Evolutionary conservation across 2,888 invertebrate genomes (phyloP), one percentile per base, ranked within the genome.

Genomic region (Steinernema hermaphroditum): DNA sequence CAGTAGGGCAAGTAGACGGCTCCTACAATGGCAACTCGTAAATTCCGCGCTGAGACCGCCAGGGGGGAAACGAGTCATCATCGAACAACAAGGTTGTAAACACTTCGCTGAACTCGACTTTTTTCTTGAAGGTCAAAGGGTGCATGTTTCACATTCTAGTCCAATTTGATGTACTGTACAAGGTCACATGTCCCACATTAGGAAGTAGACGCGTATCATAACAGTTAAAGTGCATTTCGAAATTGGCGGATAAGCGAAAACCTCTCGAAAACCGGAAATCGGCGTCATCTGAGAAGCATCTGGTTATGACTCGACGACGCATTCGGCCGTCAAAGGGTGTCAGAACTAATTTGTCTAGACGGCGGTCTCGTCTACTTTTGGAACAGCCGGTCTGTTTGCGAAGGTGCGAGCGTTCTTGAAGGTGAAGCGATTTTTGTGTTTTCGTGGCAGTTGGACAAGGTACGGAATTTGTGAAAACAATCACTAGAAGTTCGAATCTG

Each of bases 1-100:
- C 85, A 85, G 68, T 78, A 80, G 22, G 85, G 85, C 54, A 79
- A 76, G 68, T 77, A 78, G 27, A 84, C 54, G 37, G 83, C 78
- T 22, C 79, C 84, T 84, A 74, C 72, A 82, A 77, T 14, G 0
- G 49, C 68, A 22, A 69, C 49, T 46, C 41, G 32, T 70, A 77
- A 68, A 46, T 46, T 46, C 16, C n/a, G 46, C 16, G 16, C 22
- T 46, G 46, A 46, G 16, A 19, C 46, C n/a, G 16, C 46, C 16
- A 19, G 6, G 6, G 16, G 16, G 46, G 46, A 6, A n/a, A 12
- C 16, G 46, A 46, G 16, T 16, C 9, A 41, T 41, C 43, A 41
- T 8, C 43, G 9, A 46, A 46, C 46, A 46, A 46, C 46, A 46
- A 16, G 46, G 22, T 46, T 19, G n/a, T 46, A 46, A 46, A 46